Conservation (phyloP, 2,797 vertebrate genomes). For the Eulemur mongoz region DNA sequence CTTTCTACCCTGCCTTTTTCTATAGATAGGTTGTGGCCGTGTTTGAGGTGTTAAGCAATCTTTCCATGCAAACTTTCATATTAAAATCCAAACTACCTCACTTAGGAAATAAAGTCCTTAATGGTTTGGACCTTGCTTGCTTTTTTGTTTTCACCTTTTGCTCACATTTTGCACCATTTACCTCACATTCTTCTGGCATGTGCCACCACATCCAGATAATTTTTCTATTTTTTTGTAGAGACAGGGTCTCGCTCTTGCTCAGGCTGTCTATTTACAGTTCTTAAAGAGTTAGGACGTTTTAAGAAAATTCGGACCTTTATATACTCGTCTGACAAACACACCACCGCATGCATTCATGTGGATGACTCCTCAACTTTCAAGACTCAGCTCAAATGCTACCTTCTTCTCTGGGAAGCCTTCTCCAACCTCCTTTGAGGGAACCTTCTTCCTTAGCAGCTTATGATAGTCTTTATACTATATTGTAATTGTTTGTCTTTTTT, state of each 20-base stretch:
- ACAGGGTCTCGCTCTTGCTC: too few relatives aligned
- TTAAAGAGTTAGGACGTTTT: constrained; percentile 8
- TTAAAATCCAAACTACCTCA: not conserved
- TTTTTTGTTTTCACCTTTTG: constrained; percentile 6
- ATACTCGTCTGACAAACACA: not conserved
- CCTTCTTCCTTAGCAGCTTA: not conserved
- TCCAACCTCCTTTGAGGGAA: not conserved
- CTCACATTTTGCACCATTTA: not conserved
- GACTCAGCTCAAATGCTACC: not conserved
- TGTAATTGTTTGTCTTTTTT: not conserved
- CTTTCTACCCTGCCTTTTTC: not conserved
- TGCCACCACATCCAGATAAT: too few relatives aligned
- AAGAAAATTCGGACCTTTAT: not conserved
- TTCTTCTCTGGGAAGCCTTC: not conserved
- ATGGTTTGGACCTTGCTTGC: not conserved
- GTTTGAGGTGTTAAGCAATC: not conserved
- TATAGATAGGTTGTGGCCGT: not conserved
- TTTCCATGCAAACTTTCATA: not conserved
- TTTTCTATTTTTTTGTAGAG: too few relatives aligned
- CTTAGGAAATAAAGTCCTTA: not conserved
- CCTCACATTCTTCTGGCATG: not conserved
- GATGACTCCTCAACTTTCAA: not conserved
- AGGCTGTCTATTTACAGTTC: not conserved
- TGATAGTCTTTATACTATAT: not conserved
- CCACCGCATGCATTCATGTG: not conserved